phyloP scores from a whole-genome alignment of 2,797 vertebrate species.

The Lepus oiostolus region DNA sequence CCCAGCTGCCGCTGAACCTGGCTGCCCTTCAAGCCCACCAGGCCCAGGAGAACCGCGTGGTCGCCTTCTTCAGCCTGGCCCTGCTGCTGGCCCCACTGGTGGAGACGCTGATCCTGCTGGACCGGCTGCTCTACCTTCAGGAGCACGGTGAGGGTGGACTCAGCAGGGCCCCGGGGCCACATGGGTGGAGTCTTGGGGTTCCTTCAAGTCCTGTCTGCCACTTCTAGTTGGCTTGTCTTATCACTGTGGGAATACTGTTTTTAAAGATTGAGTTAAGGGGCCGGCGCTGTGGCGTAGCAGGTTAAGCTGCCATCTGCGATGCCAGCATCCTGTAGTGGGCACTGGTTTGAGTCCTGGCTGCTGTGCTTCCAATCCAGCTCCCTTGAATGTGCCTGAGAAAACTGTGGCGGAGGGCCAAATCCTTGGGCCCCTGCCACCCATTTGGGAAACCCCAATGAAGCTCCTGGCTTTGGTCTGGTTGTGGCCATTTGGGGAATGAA shows the following conservation, averaged over 20 bases:
- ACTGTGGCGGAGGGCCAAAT: too few relatives aligned
- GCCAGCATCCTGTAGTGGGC: too few relatives aligned
- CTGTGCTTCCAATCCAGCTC: too few relatives aligned
- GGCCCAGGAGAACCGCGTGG: constrained; percentile 92
- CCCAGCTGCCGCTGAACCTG: constrained; percentile 86
- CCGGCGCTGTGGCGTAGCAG: too few relatives aligned
- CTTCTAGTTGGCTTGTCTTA: not conserved
- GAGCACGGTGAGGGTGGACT: constrained; percentile 92
- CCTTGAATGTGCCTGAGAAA: too few relatives aligned
- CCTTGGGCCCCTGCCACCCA: too few relatives aligned
- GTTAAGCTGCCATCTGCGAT: too few relatives aligned
- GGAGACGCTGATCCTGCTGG: constrained; percentile 96
- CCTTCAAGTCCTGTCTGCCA: not conserved
- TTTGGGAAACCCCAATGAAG: too few relatives aligned
- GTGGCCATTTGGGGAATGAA: too few relatives aligned
- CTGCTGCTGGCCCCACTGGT: constrained; percentile 94
- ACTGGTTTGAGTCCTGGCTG: too few relatives aligned
- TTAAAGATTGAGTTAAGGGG: too few relatives aligned
- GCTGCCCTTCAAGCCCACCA: constrained; percentile 88
- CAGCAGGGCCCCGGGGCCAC: not conserved
- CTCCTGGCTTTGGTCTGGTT: too few relatives aligned
- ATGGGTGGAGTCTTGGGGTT: not conserved
- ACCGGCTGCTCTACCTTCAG: constrained; percentile 94
- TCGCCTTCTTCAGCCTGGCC: constrained; percentile 94
- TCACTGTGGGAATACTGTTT: not conserved